Percentiles rank a stretch among this genome's conserved stretches.
These are phyloP conservation scores for Dascyllus trimaculatus DNA, from an alignment of 2,113 vertebrate genomes.

Conservation along the genomic window DNA sequence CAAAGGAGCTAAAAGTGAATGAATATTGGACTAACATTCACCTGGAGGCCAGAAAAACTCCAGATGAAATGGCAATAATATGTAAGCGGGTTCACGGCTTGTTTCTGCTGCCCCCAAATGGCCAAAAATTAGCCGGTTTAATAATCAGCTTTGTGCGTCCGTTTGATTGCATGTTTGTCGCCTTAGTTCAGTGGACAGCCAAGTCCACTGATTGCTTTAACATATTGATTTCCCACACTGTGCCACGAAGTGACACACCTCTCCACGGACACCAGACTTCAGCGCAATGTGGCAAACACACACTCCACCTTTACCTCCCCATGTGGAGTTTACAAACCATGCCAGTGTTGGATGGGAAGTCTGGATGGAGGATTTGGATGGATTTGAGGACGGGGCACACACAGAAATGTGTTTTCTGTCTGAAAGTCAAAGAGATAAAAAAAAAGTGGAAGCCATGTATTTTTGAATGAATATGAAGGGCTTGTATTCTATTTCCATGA, in stretches of 20 bases:
- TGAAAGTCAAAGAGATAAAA: constrained; percentile 28
- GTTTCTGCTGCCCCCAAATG: not conserved
- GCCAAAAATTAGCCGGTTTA: not conserved
- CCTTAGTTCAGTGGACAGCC: not conserved
- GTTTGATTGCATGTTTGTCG: not conserved
- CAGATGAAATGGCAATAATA: constrained; percentile 10
- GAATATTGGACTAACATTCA: constrained; percentile 1
- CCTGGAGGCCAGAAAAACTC: not conserved
- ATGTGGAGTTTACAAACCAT: constrained; percentile 15
- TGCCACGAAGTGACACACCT: not conserved
- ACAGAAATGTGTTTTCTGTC: constrained; percentile 5
- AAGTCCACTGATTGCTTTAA: not conserved
- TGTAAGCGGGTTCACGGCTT: not conserved
- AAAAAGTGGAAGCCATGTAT: constrained; percentile 17
- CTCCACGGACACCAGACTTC: not conserved
- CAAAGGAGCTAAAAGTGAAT: constrained; percentile 1
- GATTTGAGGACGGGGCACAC: constrained; percentile 23
- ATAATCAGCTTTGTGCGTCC: not conserved
- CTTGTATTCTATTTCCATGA: constrained; percentile 1
- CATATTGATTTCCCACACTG: constrained; percentile 2
- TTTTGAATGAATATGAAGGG: constrained; percentile 30
- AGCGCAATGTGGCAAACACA: constrained; percentile 3
- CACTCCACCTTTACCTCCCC: not conserved
- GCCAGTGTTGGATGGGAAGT: constrained; percentile 8
- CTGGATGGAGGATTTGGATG: constrained; percentile 8